phyloP scores from a whole-genome alignment of 2,113 vertebrate genomes.

The Murina feae region DNA sequence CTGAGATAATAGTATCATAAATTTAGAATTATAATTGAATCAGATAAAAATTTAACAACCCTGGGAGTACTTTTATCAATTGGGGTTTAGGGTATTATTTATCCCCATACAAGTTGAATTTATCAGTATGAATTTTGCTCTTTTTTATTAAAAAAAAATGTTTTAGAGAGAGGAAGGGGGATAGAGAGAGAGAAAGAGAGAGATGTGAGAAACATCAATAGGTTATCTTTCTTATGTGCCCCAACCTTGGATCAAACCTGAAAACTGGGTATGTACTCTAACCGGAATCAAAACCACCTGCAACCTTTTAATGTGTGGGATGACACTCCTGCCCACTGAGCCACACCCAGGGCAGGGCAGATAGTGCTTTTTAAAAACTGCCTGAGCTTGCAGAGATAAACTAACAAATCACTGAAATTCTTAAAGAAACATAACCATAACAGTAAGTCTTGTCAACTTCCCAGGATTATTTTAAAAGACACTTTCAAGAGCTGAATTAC shows the following conservation, averaged over 20 bases:
- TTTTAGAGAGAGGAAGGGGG: neutral
- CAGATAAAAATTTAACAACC: neutral
- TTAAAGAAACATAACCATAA: slow-evolving; percentile 13
- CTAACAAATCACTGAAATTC: slow-evolving; percentile 19
- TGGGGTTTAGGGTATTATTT: neutral
- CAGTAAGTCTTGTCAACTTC: neutral
- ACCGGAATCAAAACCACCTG: neutral
- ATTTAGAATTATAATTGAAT: neutral
- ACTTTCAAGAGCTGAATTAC: slow-evolving; percentile 59
- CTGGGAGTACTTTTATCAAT: neutral
- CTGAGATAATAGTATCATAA: neutral
- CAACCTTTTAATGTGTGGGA: neutral
- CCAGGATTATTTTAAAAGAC: slow-evolving; percentile 35
- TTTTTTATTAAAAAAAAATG: neutral
- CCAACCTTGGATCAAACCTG: neutral
- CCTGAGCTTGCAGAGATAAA: neutral
- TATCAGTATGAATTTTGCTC: neutral
- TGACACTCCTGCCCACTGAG: neutral
- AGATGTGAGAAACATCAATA: neutral
- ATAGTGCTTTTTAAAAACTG: neutral
- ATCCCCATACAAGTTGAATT: neutral
- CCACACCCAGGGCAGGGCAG: neutral
- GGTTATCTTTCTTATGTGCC: neutral
- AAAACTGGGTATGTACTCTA: neutral
- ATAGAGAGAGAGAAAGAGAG: neutral